Base-by-base conservation (phyloP, 2,113 vertebrate genomes). In the Anoplopoma fimbria region DNA sequence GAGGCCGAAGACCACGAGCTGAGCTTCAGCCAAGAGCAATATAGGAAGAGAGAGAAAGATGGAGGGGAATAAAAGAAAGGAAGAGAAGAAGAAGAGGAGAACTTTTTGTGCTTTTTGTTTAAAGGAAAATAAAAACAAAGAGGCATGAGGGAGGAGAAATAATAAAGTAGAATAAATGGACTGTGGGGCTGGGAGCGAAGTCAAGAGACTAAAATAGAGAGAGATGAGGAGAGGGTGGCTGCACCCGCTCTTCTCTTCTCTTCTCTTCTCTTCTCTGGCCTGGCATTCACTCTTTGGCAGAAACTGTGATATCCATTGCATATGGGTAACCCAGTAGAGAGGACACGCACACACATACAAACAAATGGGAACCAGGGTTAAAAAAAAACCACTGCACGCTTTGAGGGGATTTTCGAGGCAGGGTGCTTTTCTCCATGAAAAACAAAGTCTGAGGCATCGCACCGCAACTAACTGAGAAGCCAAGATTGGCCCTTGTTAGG, bases 251-350 rank as follows among this genome's bases (percentile, higher is more conserved):
- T 65, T 88, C 81, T 87, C 73, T 68, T 85, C 78, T 78, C n/a
- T n/a, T n/a, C 79, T 85, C 75, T 65, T 88, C 81, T 87, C 73
- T 68, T 85, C 77, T 75, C 53, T 91, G 89, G 87, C 68, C 85
- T 93, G 88, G 91, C 84, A 85, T 33, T 57, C 40, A 40, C 89
- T 88, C 79, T 86, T 79, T 92, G 91, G 92, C 90, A 86, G 70
- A 82, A 67, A 45, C 36, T 77, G 40, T 70, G 78, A 67, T 90
- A 85, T 93, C 90, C 81, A 81, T 47, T 89, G 84, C 87, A 92
- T 87, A 77, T 89, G 82, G 88, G 83, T 86, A 88, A 87, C 81
- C 69, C 83, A 72, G 75, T 60, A 71, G 74, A 69, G 17, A 23
- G 13, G 19, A 33, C 42, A 49, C 27, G 72, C 70, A 79, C 57